phyloP scores from a whole-genome alignment of 2,113 vertebrate genomes.

The Propithecus coquereli region DNA sequence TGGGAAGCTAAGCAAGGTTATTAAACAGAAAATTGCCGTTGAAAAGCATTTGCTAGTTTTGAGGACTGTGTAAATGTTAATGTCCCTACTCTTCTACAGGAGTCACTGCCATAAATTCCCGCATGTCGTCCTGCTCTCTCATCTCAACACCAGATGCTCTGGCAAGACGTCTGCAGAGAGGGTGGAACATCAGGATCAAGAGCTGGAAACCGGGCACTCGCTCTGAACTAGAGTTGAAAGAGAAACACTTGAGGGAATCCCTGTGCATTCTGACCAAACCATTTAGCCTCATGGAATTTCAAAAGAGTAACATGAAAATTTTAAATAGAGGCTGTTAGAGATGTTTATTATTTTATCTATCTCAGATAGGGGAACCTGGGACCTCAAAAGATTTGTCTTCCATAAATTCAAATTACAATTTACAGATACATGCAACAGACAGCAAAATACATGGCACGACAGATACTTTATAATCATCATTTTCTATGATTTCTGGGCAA shows the following conservation, averaged over 20 bases:
- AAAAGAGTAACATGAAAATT: background rate
- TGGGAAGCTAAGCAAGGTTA: background rate
- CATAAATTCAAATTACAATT: background rate
- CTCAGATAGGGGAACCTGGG: background rate
- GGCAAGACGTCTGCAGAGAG: background rate
- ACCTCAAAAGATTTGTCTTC: background rate
- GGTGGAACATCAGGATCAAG: background rate
- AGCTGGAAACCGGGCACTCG: background rate
- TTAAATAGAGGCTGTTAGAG: background rate
- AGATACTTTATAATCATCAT: background rate
- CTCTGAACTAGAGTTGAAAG: background rate
- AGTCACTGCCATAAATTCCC: background rate
- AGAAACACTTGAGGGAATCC: background rate
- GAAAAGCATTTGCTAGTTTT: slow-evolving; percentile 37
- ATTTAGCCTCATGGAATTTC: background rate
- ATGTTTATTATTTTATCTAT: background rate
- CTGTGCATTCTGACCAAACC: background rate
- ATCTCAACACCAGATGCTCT: background rate
- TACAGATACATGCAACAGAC: background rate
- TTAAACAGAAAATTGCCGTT: slow-evolving; percentile 30
- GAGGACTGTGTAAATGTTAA: background rate
- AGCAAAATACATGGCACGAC: background rate
- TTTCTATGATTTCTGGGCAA: background rate
- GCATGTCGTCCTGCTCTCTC: background rate
- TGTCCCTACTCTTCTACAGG: slow-evolving; percentile 14